Conservation (phyloP, 2,113 vertebrate species). For the Ctenodactylus gundi region DNA sequence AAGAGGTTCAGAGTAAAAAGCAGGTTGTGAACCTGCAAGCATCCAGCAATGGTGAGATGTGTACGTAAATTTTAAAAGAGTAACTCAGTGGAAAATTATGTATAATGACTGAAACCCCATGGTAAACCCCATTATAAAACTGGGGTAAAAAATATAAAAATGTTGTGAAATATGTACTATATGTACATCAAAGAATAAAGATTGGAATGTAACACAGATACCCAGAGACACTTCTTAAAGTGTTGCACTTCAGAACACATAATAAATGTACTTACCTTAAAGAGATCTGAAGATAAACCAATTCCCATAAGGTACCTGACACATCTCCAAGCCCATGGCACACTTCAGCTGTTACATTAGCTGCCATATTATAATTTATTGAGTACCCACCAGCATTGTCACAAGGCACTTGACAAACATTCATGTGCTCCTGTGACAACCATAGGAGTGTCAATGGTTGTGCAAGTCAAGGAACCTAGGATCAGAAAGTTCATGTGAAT, state of each 20-base stretch:
- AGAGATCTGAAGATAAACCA: conserved; percentile 1
- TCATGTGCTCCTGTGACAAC: not conserved
- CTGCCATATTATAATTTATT: not conserved
- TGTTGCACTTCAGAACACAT: not conserved
- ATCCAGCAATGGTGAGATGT: not conserved
- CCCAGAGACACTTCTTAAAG: not conserved
- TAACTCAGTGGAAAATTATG: not conserved
- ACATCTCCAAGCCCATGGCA: not conserved
- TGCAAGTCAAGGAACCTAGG: not conserved
- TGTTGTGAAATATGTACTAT: not conserved
- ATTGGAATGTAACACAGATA: not conserved
- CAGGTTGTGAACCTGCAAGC: not conserved
- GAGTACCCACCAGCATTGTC: not conserved
- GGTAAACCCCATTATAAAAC: conserved; percentile 39
- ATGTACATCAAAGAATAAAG: not conserved
- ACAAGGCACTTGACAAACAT: not conserved
- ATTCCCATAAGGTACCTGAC: not conserved
- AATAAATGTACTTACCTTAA: not conserved
- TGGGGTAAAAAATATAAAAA: conserved; percentile 28
- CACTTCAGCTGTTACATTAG: not conserved
- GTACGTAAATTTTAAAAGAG: not conserved
- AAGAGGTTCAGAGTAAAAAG: not conserved
- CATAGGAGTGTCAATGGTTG: not conserved
- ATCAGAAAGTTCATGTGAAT: conserved; percentile 3
- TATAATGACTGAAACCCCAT: not conserved